These are phyloP conservation scores for Adrianichthys oophorus DNA, from an alignment of 2,797 vertebrate species.

Conservation along the genomic window DNA sequence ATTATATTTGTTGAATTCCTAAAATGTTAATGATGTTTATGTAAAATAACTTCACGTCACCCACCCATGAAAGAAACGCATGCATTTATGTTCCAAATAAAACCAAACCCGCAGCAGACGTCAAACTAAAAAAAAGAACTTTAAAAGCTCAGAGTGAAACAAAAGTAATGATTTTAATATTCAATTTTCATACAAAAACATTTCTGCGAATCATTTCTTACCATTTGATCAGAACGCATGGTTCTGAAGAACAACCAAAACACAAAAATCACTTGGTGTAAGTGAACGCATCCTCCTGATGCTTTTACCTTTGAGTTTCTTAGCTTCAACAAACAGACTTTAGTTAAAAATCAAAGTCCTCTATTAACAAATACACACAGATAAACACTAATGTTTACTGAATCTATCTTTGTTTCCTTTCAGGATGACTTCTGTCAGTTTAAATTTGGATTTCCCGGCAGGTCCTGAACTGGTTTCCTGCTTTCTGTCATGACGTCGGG, in stretches of 20 bases:
- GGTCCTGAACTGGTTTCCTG: conserved; percentile 22
- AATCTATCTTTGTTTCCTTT: conserved; percentile 13
- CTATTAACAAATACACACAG: conserved; percentile 24
- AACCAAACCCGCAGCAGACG: too few relatives aligned
- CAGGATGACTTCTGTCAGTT: conserved; percentile 29
- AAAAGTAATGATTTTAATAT: conserved; percentile 60
- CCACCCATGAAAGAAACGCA: too few relatives aligned
- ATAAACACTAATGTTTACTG: conserved; percentile 1
- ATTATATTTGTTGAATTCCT: too few relatives aligned
- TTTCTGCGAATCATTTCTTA: conserved; percentile 28
- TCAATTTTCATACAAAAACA: conserved; percentile 50
- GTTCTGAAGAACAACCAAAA: conserved; percentile 7
- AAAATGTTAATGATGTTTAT: too few relatives aligned
- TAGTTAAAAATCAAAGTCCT: conserved; percentile 20
- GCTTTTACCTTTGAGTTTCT: conserved; percentile 15
- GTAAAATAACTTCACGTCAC: too few relatives aligned
- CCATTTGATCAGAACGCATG: conserved; percentile 16
- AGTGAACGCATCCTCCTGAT: conserved; percentile 36
- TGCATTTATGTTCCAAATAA: too few relatives aligned
- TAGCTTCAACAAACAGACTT: conserved; percentile 34
- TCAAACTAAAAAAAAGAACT: too few relatives aligned
- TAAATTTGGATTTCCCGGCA: conserved; percentile 26
- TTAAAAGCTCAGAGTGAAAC: conserved; percentile 15
- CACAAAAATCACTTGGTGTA: conserved; percentile 18
- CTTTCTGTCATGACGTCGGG: not conserved